A percentile compares a stretch with the other conserved stretches of the same genome.
Conservation (phyloP, 2,888 invertebrate species). For the Argyresthia albistria region DNA sequence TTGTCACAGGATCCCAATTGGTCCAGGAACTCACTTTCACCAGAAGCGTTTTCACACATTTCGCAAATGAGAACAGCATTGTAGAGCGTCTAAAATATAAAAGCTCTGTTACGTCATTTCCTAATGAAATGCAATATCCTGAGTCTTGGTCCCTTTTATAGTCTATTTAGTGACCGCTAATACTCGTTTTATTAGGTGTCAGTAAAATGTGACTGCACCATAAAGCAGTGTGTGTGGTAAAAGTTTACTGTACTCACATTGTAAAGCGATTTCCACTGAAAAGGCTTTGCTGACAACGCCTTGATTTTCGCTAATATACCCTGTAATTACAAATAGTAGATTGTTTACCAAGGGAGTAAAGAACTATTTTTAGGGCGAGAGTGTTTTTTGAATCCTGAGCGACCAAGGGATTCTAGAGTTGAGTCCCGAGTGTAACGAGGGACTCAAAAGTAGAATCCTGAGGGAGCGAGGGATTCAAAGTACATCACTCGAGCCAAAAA, state of each 20-base stretch:
- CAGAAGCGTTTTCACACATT: conserved; percentile 67
- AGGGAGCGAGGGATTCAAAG: no score
- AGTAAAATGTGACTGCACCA: neutral
- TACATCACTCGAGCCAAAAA: no score
- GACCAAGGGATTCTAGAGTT: no score
- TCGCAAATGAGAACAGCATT: conserved; percentile 79
- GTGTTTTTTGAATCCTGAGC: no score
- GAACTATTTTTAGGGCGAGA: no score
- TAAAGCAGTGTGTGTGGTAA: neutral
- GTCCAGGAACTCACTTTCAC: conserved; percentile 63
- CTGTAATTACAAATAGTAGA: conserved; percentile 36
- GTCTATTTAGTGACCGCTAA: no score
- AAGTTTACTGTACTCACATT: conserved; percentile 55
- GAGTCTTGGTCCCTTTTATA: no score
- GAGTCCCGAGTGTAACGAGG: no score
- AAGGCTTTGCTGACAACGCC: conserved; percentile 73
- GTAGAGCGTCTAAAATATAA: conserved; percentile 73
- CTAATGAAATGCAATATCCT: neutral
- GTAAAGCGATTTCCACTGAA: conserved; percentile 80
- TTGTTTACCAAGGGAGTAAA: no score
- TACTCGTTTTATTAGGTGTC: no score
- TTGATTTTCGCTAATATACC: conserved; percentile 76
- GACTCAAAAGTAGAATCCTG: no score
- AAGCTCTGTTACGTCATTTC: neutral
- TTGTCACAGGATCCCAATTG: conserved; percentile 60